Base-by-base conservation (phyloP, 2,797 vertebrate species). In the Halcyon badia region DNA sequence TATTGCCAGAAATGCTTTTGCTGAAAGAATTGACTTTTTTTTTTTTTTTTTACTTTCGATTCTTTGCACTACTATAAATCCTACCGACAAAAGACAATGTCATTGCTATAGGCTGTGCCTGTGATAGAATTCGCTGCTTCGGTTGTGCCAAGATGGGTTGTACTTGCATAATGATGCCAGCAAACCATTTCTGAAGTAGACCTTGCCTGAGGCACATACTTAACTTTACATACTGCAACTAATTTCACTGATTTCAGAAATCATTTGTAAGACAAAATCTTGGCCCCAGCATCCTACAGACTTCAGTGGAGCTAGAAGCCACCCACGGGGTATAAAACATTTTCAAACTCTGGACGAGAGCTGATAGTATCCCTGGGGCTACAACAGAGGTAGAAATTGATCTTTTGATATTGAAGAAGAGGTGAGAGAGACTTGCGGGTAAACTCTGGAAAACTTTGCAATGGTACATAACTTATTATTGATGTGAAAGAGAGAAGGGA, bases 391-490 rank as follows among this genome's bases (percentile, higher is more conserved):
- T 75, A 44, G 62, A 89, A 86, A 94, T 64, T 61, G 51, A 82
- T 96, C 78, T 92, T 92, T 33, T 80, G 81, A 37, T 94, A 76
- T 70, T 89, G 83, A 93, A 77, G 69, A 91, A 90, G 60, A 87
- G 51, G 71, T 79, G 81, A 89, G 70, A 86, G 66, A 62, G 64
- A 48, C 42, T 93, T 94, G 44, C 70, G 81, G 33, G 31, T 87
- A 70, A 90, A 61, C 49, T 6, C 3, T 75, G 75, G 68, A 95
- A 86, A 89, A 77, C 33, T 58, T 65, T 64, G 57, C 57, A 68
- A 39, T 3, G 37, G 8, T 65, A 35, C 1, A 7, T 78, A 87
- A 69, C 83, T 94, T 89, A 39, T 39, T 94, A 81, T 61, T 91
- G 66, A 88, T 71, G 60, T 76, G 72, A 60, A 76, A 66, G 73